Conservation (phyloP, 2,113 vertebrate species). For the Nycticryphes semicollaris region DNA sequence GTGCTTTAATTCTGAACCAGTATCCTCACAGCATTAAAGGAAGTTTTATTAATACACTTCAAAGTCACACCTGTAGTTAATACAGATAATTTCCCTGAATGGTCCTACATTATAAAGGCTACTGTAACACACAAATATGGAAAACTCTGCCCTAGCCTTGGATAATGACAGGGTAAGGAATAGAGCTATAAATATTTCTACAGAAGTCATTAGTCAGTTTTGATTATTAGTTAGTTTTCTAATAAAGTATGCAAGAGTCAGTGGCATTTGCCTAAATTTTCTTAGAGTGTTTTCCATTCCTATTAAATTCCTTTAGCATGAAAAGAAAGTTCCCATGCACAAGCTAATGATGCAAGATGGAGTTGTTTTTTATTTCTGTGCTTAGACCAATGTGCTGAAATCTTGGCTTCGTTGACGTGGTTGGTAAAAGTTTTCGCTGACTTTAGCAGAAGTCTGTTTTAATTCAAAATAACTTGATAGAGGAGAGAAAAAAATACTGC, state of each 20-base stretch:
- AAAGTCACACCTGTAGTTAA: not conserved
- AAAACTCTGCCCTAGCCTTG: not conserved
- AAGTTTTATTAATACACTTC: not conserved
- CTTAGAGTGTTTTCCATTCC: not conserved
- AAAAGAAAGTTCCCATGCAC: not conserved
- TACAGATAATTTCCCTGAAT: not conserved
- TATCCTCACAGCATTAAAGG: not conserved
- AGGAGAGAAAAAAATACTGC: not conserved
- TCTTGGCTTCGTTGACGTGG: not conserved
- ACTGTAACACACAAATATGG: not conserved
- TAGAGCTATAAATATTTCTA: not conserved
- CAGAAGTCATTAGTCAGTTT: not conserved
- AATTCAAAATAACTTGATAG: not conserved
- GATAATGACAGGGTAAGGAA: not conserved
- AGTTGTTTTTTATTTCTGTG: not conserved
- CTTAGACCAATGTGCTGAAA: not conserved
- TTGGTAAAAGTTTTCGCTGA: not conserved
- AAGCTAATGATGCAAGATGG: not conserved
- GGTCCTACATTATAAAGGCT: not conserved
- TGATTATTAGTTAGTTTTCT: conserved; percentile 18
- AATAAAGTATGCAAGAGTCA: not conserved
- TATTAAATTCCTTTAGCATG: not conserved
- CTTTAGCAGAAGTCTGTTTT: not conserved
- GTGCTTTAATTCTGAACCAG: not conserved
- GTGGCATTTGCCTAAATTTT: conserved; percentile 19